Percentiles rank a stretch among this genome's conserved stretches.
phyloP scores from a whole-genome alignment of 2,113 vertebrate genomes.

The Peucedramus taeniatus region DNA sequence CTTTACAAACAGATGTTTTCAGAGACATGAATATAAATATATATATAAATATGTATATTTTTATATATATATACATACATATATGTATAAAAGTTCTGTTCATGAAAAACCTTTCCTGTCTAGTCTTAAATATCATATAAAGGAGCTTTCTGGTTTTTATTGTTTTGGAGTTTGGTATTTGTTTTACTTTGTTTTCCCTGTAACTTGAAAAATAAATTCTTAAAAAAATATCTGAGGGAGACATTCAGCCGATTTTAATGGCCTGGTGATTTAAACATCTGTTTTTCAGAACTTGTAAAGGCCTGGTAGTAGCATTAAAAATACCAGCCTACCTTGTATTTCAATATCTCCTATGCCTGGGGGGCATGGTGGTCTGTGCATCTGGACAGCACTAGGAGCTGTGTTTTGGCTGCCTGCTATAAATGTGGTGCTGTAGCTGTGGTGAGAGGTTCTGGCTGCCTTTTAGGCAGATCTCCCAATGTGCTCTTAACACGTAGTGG shows the following conservation, averaged over 20 bases:
- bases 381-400: neutral
- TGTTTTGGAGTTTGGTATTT: neutral
- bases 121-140: neutral
- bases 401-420: neutral
- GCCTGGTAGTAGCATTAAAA: neutral
- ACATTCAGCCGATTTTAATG: neutral
- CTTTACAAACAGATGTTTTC: neutral
- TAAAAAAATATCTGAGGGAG: neutral
- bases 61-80: fast-evolving
- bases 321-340: neutral
- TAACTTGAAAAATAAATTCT: neutral
- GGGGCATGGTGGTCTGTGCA: neutral
- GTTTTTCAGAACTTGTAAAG: neutral
- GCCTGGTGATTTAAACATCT: neutral
- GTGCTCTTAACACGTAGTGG: neutral
- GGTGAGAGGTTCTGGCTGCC: neutral
- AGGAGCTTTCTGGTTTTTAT: neutral
- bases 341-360: neutral
- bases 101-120: neutral
- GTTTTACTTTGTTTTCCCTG: neutral
- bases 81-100: neutral
- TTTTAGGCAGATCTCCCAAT: neutral
- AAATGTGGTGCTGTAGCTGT: neutral
- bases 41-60: neutral
- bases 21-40: neutral